Conservation (phyloP, 2,888 invertebrate genomes). For the Teinopalpus imperialis region DNA sequence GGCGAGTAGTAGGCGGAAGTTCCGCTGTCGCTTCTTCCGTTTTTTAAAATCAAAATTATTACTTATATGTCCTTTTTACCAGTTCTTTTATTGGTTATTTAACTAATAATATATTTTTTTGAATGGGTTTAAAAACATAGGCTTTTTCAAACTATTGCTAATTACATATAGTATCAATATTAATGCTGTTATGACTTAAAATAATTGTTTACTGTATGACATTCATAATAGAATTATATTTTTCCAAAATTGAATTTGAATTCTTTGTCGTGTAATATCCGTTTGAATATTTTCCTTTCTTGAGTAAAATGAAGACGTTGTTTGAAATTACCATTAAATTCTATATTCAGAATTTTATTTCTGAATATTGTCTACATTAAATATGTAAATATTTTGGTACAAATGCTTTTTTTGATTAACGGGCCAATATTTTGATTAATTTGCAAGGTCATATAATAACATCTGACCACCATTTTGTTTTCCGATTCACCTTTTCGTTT, state of each 20-base stretch:
- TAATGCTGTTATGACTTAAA: no score
- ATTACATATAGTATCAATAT: no score
- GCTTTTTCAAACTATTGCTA: no score
- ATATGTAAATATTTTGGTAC: neutral
- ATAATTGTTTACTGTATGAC: neutral
- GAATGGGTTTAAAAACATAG: no score
- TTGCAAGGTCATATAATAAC: constrained; percentile 40
- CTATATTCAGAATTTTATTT: constrained; percentile 1
- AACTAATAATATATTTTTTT: no score
- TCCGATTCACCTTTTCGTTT: constrained; percentile 52
- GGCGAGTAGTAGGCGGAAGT: no score
- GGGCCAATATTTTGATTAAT: constrained; percentile 20
- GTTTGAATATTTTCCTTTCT: constrained; percentile 9
- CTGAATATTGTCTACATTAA: constrained; percentile 1
- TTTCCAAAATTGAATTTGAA: constrained; percentile 19
- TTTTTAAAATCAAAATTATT: no score
- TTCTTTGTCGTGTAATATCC: constrained; percentile 6
- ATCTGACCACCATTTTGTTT: constrained; percentile 40
- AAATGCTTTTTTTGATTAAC: neutral
- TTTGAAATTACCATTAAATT: neutral
- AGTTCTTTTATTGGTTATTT: no score
- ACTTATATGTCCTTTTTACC: no score
- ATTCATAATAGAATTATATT: neutral
- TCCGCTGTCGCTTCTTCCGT: no score
- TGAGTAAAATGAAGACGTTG: neutral